phyloP scores from a whole-genome alignment of 2,113 vertebrate species.

The Corynorhinus townsendii region DNA sequence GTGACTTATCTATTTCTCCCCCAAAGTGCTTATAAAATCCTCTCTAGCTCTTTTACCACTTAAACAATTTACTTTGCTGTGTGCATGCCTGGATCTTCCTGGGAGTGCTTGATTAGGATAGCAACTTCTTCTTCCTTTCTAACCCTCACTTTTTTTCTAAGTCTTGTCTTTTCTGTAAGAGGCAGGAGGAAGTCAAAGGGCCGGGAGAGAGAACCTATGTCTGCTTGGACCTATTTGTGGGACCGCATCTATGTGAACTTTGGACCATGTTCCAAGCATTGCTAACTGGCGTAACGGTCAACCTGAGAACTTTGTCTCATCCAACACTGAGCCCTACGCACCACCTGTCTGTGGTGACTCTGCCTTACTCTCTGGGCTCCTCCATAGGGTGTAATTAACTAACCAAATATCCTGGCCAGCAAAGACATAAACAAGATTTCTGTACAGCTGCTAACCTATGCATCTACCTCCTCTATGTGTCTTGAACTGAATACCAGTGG shows the following conservation, averaged over 20 bases:
- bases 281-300: neutral
- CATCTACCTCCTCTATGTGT: neutral
- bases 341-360: neutral
- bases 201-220: neutral
- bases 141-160: neutral
- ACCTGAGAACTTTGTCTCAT: neutral
- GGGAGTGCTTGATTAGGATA: neutral
- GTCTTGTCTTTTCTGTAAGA: neutral
- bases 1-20: slow-evolving; percentile 14
- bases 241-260: neutral
- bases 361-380: neutral
- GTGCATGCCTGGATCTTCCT: neutral
- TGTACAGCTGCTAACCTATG: neutral
- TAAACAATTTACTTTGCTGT: slow-evolving; percentile 25
- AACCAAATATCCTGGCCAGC: no score
- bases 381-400: neutral
- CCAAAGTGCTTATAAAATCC: slow-evolving; percentile 49
- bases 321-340: neutral
- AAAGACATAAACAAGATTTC: neutral
- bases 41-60: slow-evolving; percentile 14
- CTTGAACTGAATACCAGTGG: neutral
- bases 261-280: neutral
- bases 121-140: neutral
- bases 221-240: neutral
- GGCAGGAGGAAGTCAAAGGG: neutral